phyloP scores from a whole-genome alignment of 2,113 vertebrate species.

The Dolichallabes microphthalmus region DNA sequence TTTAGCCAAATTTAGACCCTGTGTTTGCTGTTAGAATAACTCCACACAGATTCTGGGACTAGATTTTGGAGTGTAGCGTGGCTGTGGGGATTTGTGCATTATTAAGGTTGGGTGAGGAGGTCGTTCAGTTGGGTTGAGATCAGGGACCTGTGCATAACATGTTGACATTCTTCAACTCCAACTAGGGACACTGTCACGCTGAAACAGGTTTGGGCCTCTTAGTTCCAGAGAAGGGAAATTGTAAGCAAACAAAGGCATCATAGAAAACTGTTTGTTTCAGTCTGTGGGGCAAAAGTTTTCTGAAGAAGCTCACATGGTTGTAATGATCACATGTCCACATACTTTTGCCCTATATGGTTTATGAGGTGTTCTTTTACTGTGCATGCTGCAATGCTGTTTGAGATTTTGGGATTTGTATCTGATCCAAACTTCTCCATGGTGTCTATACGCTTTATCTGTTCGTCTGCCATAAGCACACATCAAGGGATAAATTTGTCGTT shows the following conservation, averaged over 20 bases:
- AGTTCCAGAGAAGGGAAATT: not conserved
- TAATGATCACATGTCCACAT: not conserved
- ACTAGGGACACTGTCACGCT: not conserved
- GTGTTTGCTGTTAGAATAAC: too few species aligned
- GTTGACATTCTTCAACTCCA: too few species aligned
- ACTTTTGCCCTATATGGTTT: not conserved
- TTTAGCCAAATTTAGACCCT: too few species aligned
- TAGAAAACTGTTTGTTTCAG: not conserved
- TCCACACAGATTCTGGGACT: too few species aligned
- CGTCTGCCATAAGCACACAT: constrained; percentile 11
- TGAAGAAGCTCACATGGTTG: not conserved
- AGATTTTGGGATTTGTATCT: not conserved
- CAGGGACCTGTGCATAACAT: too few species aligned
- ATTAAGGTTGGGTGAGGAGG: too few species aligned
- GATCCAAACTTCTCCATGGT: not conserved
- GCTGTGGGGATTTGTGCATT: too few species aligned
- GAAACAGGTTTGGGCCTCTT: not conserved
- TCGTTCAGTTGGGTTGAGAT: too few species aligned
- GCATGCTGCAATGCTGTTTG: not conserved
- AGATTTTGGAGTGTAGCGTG: too few species aligned
- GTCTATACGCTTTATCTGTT: not conserved
- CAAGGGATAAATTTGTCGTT: constrained; percentile 12
- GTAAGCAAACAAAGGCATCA: not conserved
- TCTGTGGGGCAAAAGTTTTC: not conserved
- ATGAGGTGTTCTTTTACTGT: not conserved